Evolutionary conservation across 2,113 vertebrate species (phyloP), one percentile per base, ranked within the genome.

Genomic region (Muntiacus reevesi): DNA sequence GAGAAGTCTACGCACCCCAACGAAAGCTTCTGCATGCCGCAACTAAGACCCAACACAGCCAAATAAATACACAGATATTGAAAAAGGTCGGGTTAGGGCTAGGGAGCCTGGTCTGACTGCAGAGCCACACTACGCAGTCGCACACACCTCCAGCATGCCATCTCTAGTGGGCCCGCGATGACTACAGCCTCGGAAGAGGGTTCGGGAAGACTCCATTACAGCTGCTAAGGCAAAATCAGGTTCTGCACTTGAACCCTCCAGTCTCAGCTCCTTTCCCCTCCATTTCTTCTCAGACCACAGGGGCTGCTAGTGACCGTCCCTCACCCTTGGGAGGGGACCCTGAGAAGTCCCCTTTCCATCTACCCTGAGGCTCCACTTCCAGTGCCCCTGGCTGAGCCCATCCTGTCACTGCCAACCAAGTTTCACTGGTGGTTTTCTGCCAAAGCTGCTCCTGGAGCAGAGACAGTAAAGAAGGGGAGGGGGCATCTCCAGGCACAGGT

Each of bases 221-320:
- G 40, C 16, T 33, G 19, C 43, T 2, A 3, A 11, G 25, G 78
- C 89, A 74, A 7, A 59, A 25, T 45, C 40, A 28, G 36, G 12
- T 30, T 27, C 36, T 36, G 30, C 23, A 71, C 64, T 15, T 2
- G 5, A 84, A 88, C 45, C 3, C 54, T 25, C 12, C 30, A 5
- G 10, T 15, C 36, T 87, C 40, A 25, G 13, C 54, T 64, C 16
- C 55, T 57, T 45, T 40, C 23, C 36, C 36, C 19, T 60, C 67
- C 28, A 1, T 89, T 36, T 55, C 55, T 74, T 23, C 57, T n/a
- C 7, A 0, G 60, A 12, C 10, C 7, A 6, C 23, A 15, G 12
- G 54, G 3, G 16, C 36, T 8, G 10, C 28, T 33, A 33, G 60
- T 60, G 40, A 74, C 25, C 0, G 0, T 15, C 30, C 45, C 23